Conservation (phyloP, 2,888 invertebrate genomes). For the Eristalinus sepulchralis region DNA sequence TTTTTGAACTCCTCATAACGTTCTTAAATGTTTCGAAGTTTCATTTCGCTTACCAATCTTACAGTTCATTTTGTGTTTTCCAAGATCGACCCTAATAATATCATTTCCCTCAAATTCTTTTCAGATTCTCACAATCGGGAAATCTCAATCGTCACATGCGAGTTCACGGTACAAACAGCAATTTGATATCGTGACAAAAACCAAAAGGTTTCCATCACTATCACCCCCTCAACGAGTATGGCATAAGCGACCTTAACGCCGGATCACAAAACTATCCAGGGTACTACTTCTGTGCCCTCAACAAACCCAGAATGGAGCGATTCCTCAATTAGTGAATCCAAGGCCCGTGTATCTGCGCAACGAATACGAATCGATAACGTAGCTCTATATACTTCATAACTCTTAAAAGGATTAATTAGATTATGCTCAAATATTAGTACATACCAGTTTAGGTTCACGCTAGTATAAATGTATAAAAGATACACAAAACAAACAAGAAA, state of each 20-base stretch:
- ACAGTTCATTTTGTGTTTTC: too few species aligned
- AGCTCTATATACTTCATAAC: constrained; percentile 25
- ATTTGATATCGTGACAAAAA: constrained; percentile 85
- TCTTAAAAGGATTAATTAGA: constrained; percentile 50
- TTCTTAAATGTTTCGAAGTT: too few species aligned
- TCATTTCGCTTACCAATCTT: too few species aligned
- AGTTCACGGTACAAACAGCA: constrained; percentile 90
- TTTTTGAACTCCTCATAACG: too few species aligned
- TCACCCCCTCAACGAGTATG: constrained; percentile 78
- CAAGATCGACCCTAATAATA: too few species aligned
- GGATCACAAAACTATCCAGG: constrained; percentile 80
- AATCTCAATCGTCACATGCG: constrained; percentile 99
- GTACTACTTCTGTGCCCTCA: constrained; percentile 80
- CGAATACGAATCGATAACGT: constrained; percentile 14
- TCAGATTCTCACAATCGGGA: constrained; percentile 97
- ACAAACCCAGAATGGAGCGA: constrained; percentile 79
- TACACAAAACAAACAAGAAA: constrained; percentile 21
- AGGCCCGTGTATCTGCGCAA: constrained; percentile 21
- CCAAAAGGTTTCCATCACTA: constrained; percentile 80
- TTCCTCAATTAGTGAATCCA: constrained; percentile 74
- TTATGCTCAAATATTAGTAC: constrained; percentile 70
- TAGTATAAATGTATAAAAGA: constrained; percentile 55
- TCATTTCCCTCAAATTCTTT: constrained; percentile 25
- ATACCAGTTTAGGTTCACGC: constrained; percentile 39
- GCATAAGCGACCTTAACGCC: constrained; percentile 79